Evolutionary conservation across 2,888 invertebrate genomes (phyloP).

Genomic region (Diarsia rubi): DNA sequence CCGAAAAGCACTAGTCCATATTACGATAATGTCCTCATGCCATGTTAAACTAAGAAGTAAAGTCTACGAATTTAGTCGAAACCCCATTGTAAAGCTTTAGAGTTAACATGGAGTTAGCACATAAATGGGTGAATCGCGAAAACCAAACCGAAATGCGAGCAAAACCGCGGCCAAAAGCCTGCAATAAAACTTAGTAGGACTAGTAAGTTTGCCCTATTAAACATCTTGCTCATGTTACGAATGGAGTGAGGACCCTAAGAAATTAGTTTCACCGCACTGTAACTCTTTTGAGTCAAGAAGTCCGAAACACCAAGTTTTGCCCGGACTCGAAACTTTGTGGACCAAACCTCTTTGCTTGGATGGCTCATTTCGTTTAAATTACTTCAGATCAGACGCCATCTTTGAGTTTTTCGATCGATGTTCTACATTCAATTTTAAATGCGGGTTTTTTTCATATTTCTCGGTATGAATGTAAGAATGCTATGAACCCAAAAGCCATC

Average conservation of each 20-base stretch:
- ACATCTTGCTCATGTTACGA: constrained; percentile 19
- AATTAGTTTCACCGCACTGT: constrained; percentile 31
- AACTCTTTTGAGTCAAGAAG: constrained; percentile 24
- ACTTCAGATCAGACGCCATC: constrained; percentile 45
- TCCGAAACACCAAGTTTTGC: constrained; percentile 18
- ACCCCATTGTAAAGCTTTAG: constrained; percentile 21
- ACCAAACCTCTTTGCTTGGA: constrained; percentile 10
- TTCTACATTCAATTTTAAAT: constrained; percentile 61
- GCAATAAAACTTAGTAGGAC: constrained; percentile 25
- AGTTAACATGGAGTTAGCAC: constrained; percentile 1
- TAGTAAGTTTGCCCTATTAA: constrained; percentile 26
- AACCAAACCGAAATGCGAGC: neutral
- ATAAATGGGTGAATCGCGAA: neutral
- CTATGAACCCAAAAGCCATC: constrained; percentile 31
- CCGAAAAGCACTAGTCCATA: constrained; percentile 19
- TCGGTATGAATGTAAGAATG: constrained; percentile 30
- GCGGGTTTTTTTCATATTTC: constrained; percentile 47
- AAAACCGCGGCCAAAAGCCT: neutral
- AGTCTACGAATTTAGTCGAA: constrained; percentile 12
- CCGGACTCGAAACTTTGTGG: constrained; percentile 33
- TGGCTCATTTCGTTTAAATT: constrained; percentile 30
- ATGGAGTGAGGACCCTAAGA: constrained; percentile 12
- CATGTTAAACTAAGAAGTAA: constrained; percentile 1
- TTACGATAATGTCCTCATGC: constrained; percentile 22
- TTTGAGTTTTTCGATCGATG: constrained; percentile 39